A percentile compares a stretch with the other conserved stretches of the same genome.
Evolutionary conservation across 2,888 invertebrate genomes (phyloP).

Genomic region (Nomada fucata): DNA sequence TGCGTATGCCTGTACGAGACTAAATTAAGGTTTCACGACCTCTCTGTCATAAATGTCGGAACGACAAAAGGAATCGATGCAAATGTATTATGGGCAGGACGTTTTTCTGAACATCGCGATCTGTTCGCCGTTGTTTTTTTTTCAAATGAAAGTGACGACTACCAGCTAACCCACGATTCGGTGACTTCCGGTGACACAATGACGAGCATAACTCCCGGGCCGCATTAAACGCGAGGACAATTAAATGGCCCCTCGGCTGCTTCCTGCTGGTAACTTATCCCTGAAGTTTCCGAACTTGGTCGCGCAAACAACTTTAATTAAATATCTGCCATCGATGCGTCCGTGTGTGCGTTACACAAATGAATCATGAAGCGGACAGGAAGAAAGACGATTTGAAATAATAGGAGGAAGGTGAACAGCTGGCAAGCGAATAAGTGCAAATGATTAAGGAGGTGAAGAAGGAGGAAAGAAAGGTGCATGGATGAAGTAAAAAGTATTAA

Average conservation of each 20-base stretch:
- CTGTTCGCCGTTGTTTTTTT: conserved; percentile 25
- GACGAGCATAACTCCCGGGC: conserved; percentile 63
- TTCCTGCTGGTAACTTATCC: conserved; percentile 77
- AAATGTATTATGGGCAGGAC: conserved; percentile 45
- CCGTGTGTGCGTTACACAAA: conserved; percentile 48
- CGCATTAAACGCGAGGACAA: conserved; percentile 73
- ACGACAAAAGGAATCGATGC: conserved; percentile 1
- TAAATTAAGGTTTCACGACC: conserved; percentile 36
- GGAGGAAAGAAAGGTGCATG: neutral
- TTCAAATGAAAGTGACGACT: neutral
- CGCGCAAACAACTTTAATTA: conserved; percentile 82
- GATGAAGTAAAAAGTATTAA: no score
- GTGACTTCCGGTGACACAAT: conserved; percentile 63
- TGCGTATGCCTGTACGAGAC: neutral
- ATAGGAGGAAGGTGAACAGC: neutral
- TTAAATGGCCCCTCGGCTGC: conserved; percentile 74
- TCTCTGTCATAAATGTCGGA: neutral
- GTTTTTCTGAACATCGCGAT: neutral
- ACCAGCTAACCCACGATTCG: conserved; percentile 22
- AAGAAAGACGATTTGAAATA: conserved; percentile 19
- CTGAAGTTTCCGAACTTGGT: conserved; percentile 78
- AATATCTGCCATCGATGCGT: conserved; percentile 76
- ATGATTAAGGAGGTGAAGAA: neutral
- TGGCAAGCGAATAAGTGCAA: conserved; percentile 13
- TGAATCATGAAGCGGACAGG: conserved; percentile 54